Evolutionary conservation across 2,888 invertebrate genomes (phyloP), one percentile per base, ranked within the genome.

Genomic region (Hemaris fuciformis): DNA sequence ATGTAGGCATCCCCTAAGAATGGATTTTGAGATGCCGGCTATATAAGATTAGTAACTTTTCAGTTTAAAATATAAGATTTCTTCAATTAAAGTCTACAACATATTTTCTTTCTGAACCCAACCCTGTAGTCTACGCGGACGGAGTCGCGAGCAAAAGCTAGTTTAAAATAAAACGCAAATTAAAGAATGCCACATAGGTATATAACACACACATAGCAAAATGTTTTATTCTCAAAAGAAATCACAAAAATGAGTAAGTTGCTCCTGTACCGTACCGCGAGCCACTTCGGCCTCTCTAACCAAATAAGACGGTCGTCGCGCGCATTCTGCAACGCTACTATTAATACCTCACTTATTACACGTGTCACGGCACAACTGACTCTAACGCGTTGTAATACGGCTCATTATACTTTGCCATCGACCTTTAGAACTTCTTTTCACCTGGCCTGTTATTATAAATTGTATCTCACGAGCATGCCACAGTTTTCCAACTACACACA

Each of bases 241-340:
- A 34, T 23, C 41, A 13, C 22, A 15, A 22, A 18, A 58, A 61
- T 57, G 42, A 15, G 45, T 22, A 0, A 23, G 58, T 59, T 65
- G 62, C 77, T 75, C 56, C 75, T 61, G 23, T 59, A 80, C 75
- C 62, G 48, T 65, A 79, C 79, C 63, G 68, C 74, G 75, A 80
- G 72, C 71, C 72, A 57, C 59, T 64, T 70, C 71, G 71, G 71
- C 71, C 78, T 73, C 81, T 80, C 87, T 79, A 73, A 81, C 89
- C 90, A 87, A 89, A 89, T 89, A 89, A 87, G 88, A 80, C 82
- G 76, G 75, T 79, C 77, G 75, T 73, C 75, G 73, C 72, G 79
- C 84, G 85, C 87, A 86, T 82, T 85, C 82, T 88, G 88, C 89
- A 88, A 77, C 74, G 67, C 68, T 72, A 69, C 87, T 89, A 89